Base-by-base conservation (phyloP, 2,797 vertebrate species). In the Capromys pilorides region DNA sequence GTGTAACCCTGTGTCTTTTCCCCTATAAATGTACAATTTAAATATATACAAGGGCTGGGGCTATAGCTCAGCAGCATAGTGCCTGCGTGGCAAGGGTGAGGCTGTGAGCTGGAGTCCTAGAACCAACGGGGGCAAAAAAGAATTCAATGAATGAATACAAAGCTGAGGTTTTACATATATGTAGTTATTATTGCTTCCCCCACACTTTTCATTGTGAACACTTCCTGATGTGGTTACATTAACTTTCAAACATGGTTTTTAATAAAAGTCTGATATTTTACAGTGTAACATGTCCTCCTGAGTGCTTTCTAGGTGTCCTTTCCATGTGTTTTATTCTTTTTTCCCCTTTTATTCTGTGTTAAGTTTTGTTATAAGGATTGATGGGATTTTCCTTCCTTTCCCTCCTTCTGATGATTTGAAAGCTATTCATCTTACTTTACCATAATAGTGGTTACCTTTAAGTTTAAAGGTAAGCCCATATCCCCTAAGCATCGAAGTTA, bases 341-440 rank as follows among this genome's bases (percentile, higher is more conserved):
- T 95, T 94, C 18, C n/a, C 64, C 89, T 92, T 93, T 91, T 90
- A 86, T 89, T n/a, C 5, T 7, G 31, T 77, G 73, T 88, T 94
- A 73, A 51, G 66, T 87, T 96, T 81, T 80, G 26, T 71, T 80
- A 9, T 61, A 49, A 59, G 91, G 62, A 75, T 85, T 94, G 73
- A 71, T 84, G 91, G n/a, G 45, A 54, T 92, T 94, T 85, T 64
- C 57, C 87, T 67, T 80, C 28, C 59, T 88, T 91, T 94, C 24
- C 26, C n/a, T 90, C 62, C 75, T 51, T 79, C 78, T 91, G 51
- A 45, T 88, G 89, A 82, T 79, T 85, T 91, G 86, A 82, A 94
- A 90, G 89, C 49, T 67, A 33, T 81, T 87, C 28, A 83, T 77
- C 45, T 57, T 82, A 85, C 89, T 95, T 96, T 75, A 94, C 89